A percentile compares a stretch with the other conserved stretches of the same genome.
phyloP scores from a whole-genome alignment of 2,113 vertebrate genomes.

The Struthio camelus region DNA sequence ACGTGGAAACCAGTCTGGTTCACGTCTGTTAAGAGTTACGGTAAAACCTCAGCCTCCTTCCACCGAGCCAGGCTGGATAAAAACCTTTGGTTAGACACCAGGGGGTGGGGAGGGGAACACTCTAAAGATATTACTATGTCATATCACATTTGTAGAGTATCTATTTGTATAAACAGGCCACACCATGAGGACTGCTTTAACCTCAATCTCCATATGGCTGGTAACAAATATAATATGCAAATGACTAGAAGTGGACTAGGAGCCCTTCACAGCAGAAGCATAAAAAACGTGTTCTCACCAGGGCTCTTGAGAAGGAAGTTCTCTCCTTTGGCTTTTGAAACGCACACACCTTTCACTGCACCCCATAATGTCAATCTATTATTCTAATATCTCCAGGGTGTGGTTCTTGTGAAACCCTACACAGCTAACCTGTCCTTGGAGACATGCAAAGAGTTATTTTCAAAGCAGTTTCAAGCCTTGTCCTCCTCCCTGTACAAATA shows the following conservation, averaged over 20 bases:
- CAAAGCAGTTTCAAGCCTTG: conserved; percentile 13
- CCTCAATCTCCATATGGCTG: neutral
- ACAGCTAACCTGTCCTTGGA: conserved; percentile 27
- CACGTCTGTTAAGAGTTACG: neutral
- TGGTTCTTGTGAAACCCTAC: conserved; percentile 33
- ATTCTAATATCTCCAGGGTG: conserved; percentile 40
- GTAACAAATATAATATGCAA: neutral
- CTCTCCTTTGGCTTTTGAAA: neutral
- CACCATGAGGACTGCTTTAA: neutral
- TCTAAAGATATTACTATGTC: neutral
- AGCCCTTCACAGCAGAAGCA: neutral
- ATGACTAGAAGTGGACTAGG: neutral
- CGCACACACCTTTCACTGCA: conserved; percentile 13
- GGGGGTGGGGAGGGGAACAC: neutral
- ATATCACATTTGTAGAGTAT: neutral
- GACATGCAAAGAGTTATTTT: conserved; percentile 38
- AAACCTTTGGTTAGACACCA: neutral
- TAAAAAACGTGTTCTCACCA: neutral
- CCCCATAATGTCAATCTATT: conserved; percentile 27
- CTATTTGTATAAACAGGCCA: neutral
- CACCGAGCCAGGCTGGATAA: neutral
- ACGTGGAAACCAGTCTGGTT: neutral
- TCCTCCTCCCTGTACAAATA: conserved; percentile 80
- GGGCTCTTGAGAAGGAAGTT: neutral
- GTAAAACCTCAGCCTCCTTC: neutral